Evolutionary conservation across 2,888 invertebrate species (phyloP), one percentile per base, ranked within the genome.

Genomic region (Camponotus fellah): DNA sequence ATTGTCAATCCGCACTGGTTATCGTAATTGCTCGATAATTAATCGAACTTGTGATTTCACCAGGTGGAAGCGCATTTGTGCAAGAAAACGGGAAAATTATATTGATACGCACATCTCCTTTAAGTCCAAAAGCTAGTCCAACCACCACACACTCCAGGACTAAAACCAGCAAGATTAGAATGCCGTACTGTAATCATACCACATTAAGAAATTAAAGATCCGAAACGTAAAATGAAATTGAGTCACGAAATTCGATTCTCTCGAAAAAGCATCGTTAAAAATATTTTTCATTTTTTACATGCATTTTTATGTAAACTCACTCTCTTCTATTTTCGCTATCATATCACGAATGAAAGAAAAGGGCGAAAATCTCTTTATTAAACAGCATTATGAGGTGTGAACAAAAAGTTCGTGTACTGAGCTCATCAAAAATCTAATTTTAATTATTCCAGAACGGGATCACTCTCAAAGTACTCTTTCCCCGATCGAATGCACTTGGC

Each of bases 111-210:
- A 97, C 97, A 93, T 96, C 96, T 83, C 96, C 95, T 95, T 96
- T 97, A 92, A 97, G 96, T 82, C 96, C 96, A 65, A 96, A 96
- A 43, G 96, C 97, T 88, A 97, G 95, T 80, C 96, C 96, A 81
- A 96, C 97, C 62, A 96, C 96, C 14, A 97, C 96, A 87, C 97
- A 96, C 95, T 97, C 97, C 90, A 97, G 95, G 82, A 96, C 93
- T 89, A 97, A 93, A 86, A 97, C 96, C 75, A 97, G 92, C 49
- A 97, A 95, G 91, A 97, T 95, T 82, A 97, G 96, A 77, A 97
- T 95, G 72, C 97, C 97, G 91, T 97, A 97, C 97, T 97, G 95
- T 17, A 96, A 96, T 87, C 81, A 91, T 90, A 92, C 14, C 26
- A 34, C 2, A 69, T 69, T n/a, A 26, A 21, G 10, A 53, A 34